Evolutionary conservation across 2,888 invertebrate genomes (phyloP).

Genomic region (Acleris literana): DNA sequence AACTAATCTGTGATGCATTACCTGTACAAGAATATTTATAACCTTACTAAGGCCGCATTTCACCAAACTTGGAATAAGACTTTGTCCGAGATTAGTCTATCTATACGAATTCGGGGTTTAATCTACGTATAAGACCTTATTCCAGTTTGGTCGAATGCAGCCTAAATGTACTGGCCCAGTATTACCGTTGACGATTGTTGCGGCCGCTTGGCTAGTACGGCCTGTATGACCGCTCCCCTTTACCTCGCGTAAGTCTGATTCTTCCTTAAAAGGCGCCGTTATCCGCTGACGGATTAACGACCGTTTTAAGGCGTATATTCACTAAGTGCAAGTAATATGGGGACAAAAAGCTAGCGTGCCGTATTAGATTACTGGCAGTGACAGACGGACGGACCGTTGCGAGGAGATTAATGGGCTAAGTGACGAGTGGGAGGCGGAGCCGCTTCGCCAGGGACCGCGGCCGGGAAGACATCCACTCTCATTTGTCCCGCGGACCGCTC

Average conservation of each 20-base stretch:
- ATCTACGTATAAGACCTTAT: too few relatives aligned
- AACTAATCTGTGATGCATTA: too few relatives aligned
- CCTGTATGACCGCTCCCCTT: slow-evolving; percentile 51
- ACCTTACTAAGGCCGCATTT: too few relatives aligned
- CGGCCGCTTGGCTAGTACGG: not conserved
- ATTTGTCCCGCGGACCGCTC: slow-evolving; percentile 68
- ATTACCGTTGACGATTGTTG: not conserved
- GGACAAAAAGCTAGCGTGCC: slow-evolving; percentile 81
- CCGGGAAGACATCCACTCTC: slow-evolving; percentile 59
- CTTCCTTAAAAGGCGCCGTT: slow-evolving; percentile 61
- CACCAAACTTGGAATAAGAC: too few relatives aligned
- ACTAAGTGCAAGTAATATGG: slow-evolving; percentile 72
- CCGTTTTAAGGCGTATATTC: slow-evolving; percentile 72
- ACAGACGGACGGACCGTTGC: slow-evolving; percentile 76
- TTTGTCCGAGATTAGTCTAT: too few relatives aligned
- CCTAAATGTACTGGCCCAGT: too few relatives aligned
- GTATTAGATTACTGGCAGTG: slow-evolving; percentile 81
- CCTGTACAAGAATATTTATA: too few relatives aligned
- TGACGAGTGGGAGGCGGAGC: slow-evolving; percentile 74
- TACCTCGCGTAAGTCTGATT: slow-evolving; percentile 61
- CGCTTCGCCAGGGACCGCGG: slow-evolving; percentile 49
- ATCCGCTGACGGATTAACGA: slow-evolving; percentile 69
- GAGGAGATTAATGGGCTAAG: slow-evolving; percentile 80
- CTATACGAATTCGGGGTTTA: too few relatives aligned
- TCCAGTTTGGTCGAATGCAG: too few relatives aligned